Evolutionary conservation across 2,888 invertebrate species (phyloP).

Genomic region (Xanthia togata): DNA sequence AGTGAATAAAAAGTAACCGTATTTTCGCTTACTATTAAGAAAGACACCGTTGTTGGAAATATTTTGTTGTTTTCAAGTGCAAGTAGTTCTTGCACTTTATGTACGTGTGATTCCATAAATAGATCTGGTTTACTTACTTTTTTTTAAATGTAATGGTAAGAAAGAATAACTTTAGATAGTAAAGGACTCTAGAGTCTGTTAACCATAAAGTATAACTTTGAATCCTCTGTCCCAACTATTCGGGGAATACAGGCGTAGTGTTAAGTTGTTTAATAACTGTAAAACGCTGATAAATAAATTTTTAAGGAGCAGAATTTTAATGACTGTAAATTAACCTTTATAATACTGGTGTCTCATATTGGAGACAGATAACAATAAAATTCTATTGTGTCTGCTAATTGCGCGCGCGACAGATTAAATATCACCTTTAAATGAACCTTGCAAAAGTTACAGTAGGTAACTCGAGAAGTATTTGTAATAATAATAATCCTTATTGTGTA

Average conservation of each 20-base stretch:
- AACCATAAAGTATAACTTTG: not conserved
- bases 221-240: not conserved
- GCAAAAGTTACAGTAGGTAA: too few species aligned
- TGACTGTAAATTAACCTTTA: too few species aligned
- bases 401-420: too few species aligned
- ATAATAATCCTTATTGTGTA: conserved; percentile 25
- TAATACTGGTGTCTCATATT: too few species aligned
- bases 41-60: not conserved
- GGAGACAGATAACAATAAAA: too few species aligned
- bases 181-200: not conserved
- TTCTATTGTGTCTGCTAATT: too few species aligned
- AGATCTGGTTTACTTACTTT: not conserved
- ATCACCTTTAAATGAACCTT: not conserved
- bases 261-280: not conserved
- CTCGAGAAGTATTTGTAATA: not conserved
- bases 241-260: not conserved
- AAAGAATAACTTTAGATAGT: not conserved
- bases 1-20: conserved; percentile 36
- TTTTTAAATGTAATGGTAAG: not conserved
- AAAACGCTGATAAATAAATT: not conserved
- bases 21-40: conserved; percentile 3
- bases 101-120: not conserved
- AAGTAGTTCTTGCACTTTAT: not conserved
- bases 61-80: conserved; percentile 11
- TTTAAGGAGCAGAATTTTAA: not conserved